A percentile compares a stretch with the other conserved stretches of the same genome.
Conservation (phyloP, 1,140 invertebrate genomes). For the Drosophila kikkawai region DNA sequence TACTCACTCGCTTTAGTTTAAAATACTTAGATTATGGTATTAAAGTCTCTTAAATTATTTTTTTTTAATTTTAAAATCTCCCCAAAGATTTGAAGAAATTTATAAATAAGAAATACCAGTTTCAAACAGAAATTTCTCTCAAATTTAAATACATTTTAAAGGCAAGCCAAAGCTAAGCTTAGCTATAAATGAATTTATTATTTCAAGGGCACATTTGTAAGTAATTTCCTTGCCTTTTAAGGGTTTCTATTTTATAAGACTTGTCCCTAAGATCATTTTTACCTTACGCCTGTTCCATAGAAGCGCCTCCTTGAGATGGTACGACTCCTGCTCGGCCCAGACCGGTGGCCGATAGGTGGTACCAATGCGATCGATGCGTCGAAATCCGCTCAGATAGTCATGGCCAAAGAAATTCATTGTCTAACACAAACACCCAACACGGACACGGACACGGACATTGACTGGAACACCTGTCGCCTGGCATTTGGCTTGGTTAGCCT, state of each 20-base stretch:
- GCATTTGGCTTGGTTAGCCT: conserved; percentile 25
- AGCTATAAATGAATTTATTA: too few relatives aligned
- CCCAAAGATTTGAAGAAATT: not conserved
- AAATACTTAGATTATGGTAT: not conserved
- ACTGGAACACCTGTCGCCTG: conserved; percentile 11
- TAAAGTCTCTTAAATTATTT: not conserved
- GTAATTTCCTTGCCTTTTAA: too few relatives aligned
- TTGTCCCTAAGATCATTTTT: not conserved
- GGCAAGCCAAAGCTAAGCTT: too few relatives aligned
- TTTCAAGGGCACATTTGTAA: not conserved
- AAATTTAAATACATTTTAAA: too few relatives aligned
- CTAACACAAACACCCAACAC: conserved; percentile 13
- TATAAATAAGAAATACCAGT: too few relatives aligned
- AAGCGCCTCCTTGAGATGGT: conserved; percentile 58
- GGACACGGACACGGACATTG: not conserved
- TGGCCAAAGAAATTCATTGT: conserved; percentile 76
- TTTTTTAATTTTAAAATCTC: not conserved
- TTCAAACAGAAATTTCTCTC: too few relatives aligned
- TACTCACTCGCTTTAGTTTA: not conserved
- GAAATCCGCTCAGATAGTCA: conserved; percentile 72
- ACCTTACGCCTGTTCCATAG: conserved; percentile 63
- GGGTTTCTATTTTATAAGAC: not conserved
- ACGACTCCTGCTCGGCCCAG: conserved; percentile 57
- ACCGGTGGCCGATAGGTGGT: conserved; percentile 20
- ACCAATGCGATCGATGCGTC: conserved; percentile 63